phyloP scores from a whole-genome alignment of 2,888 invertebrate species.

The Philopedon plagiatum region DNA sequence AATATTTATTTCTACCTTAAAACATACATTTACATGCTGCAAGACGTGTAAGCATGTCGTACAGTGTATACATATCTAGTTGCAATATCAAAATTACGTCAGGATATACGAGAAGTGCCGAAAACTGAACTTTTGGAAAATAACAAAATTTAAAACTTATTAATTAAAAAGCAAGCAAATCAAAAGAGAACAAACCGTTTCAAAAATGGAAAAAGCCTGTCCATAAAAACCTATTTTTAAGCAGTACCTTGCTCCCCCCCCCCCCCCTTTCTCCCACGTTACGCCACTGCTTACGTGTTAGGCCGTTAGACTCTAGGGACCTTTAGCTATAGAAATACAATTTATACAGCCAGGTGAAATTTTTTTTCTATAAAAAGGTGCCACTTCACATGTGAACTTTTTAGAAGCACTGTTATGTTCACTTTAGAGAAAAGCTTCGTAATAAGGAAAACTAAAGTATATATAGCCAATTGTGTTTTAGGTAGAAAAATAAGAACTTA shows the following conservation, averaged over 20 bases:
- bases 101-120: too few species aligned
- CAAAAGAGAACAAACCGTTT: too few species aligned
- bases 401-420: constrained; percentile 64
- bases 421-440: constrained; percentile 61
- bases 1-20: too few species aligned
- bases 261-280: neutral
- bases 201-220: too few species aligned
- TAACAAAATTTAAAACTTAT: too few species aligned
- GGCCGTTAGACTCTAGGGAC: constrained; percentile 5
- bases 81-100: too few species aligned
- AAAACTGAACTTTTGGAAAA: too few species aligned
- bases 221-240: too few species aligned
- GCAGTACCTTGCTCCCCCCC: neutral
- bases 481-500: constrained; percentile 57
- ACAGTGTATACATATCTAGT: too few species aligned
- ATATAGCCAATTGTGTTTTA: constrained; percentile 66
- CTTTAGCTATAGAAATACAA: constrained; percentile 53
- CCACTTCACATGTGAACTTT: constrained; percentile 64
- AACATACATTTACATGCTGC: too few species aligned
- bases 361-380: constrained; percentile 54
- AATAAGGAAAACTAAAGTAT: constrained; percentile 56
- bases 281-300: constrained; percentile 1
- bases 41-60: too few species aligned
- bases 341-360: constrained; percentile 61
- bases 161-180: too few species aligned